Conservation (phyloP, 2,888 invertebrate genomes). For the Drosophila borborema region DNA sequence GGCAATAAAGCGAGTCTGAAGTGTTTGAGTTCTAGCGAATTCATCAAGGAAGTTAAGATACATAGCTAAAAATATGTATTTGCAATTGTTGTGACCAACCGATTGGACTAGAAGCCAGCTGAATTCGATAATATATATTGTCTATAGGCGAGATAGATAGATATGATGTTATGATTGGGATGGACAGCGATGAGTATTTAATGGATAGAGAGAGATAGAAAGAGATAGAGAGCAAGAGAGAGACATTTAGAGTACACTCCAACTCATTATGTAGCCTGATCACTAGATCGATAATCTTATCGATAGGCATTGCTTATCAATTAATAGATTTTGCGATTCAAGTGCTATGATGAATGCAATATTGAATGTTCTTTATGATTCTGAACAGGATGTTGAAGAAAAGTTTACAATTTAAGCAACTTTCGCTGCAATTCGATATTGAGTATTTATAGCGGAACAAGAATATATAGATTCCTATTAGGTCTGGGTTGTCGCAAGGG, state of each 20-base stretch:
- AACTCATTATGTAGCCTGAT: not conserved
- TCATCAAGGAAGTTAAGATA: slow-evolving; percentile 3
- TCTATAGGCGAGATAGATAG: not conserved
- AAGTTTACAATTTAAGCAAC: not conserved
- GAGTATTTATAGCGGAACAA: not conserved
- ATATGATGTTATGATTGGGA: too few species aligned
- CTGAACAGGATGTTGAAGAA: not conserved
- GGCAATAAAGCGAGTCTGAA: slow-evolving; percentile 6
- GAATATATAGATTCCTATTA: not conserved
- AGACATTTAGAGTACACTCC: too few species aligned
- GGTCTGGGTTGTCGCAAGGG: not conserved
- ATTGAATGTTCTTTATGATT: not conserved
- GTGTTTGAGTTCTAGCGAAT: slow-evolving; percentile 9
- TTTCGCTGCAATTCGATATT: not conserved
- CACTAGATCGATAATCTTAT: not conserved
- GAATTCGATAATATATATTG: not conserved
- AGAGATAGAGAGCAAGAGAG: too few species aligned
- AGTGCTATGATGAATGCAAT: not conserved
- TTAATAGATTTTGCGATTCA: not conserved
- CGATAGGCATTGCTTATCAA: not conserved
- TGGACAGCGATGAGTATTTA: too few species aligned
- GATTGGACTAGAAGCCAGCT: not conserved
- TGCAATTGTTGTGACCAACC: not conserved
- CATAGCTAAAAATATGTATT: not conserved
- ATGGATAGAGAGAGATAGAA: too few species aligned